Conservation (phyloP, 2,888 invertebrate genomes). For the Aphodius sticticus region DNA sequence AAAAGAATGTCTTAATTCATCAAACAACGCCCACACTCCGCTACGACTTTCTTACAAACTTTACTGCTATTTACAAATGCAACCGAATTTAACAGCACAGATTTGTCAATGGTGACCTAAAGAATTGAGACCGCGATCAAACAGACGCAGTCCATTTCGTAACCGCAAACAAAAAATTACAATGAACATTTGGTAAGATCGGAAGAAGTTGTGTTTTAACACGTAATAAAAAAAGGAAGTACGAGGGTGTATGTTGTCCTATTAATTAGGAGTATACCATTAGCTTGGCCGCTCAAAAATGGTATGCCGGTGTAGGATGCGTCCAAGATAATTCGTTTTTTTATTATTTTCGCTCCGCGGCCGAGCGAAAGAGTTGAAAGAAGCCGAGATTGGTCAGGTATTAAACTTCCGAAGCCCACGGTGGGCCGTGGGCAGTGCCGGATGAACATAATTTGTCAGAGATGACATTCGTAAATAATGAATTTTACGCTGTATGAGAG, state of each 20-base stretch:
- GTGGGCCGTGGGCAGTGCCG: constrained; percentile 17
- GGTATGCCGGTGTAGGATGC: not conserved
- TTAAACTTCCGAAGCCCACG: constrained; percentile 18
- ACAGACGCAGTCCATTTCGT: not conserved
- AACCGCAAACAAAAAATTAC: not conserved
- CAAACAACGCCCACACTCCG: not conserved
- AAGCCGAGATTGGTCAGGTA: constrained; percentile 12
- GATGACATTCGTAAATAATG: constrained; percentile 4
- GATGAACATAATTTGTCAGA: constrained; percentile 22
- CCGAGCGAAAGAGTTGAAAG: constrained; percentile 7
- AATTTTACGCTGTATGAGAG: not conserved
- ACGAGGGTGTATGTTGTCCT: constrained; percentile 15
- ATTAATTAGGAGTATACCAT: constrained; percentile 17
- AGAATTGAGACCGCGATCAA: not conserved
- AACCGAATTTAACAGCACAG: not conserved
- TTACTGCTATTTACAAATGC: not conserved
- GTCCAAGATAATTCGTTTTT: constrained; percentile 14
- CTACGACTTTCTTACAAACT: not conserved
- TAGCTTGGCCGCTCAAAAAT: constrained; percentile 13
- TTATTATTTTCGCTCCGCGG: constrained; percentile 9
- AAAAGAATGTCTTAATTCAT: not conserved
- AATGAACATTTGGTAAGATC: not conserved
- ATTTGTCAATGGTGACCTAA: not conserved
- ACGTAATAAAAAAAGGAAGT: constrained; percentile 20
- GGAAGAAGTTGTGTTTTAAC: constrained; percentile 19